Conservation (phyloP, 2,797 vertebrate genomes). For the Sebastes steindachneri region DNA sequence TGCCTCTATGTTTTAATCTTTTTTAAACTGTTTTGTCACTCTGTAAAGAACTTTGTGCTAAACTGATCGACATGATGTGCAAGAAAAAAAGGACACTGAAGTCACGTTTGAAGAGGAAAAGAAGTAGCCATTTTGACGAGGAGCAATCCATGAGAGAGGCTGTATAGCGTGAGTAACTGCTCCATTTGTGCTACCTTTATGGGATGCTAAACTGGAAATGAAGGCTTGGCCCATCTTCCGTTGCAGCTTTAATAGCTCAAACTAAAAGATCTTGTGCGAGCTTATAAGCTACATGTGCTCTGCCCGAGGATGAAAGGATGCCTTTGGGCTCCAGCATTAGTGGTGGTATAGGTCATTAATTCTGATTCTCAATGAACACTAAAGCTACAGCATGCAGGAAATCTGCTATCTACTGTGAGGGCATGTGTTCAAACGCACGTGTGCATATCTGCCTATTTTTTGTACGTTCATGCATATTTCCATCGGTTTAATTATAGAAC, state of each 20-base stretch:
- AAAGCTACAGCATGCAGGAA: background rate
- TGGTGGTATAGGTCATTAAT: slow-evolving; percentile 35
- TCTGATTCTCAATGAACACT: slow-evolving; percentile 21
- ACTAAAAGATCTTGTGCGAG: background rate
- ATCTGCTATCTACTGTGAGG: background rate
- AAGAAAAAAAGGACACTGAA: background rate
- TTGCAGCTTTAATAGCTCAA: slow-evolving; percentile 7
- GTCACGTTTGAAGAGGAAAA: background rate
- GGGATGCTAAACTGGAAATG: slow-evolving; percentile 13
- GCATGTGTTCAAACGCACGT: background rate
- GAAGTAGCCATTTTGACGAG: background rate
- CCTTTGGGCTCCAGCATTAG: slow-evolving; percentile 18
- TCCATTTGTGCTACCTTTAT: slow-evolving; percentile 12
- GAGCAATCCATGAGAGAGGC: background rate
- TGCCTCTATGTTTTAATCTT: no score
- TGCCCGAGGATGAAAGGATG: slow-evolving; percentile 31
- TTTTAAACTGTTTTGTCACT: background rate
- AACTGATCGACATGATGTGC: background rate
- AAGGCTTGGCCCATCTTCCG: slow-evolving; percentile 5
- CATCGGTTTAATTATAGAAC: slow-evolving; percentile 23
- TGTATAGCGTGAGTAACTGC: background rate
- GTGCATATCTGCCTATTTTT: background rate
- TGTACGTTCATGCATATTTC: background rate
- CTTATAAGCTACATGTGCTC: background rate
- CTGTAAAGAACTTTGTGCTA: background rate